A percentile compares a stretch with the other conserved stretches of the same genome.
Conservation (phyloP, 2,797 vertebrate genomes). For the Myoxocephalus aenaeus region DNA sequence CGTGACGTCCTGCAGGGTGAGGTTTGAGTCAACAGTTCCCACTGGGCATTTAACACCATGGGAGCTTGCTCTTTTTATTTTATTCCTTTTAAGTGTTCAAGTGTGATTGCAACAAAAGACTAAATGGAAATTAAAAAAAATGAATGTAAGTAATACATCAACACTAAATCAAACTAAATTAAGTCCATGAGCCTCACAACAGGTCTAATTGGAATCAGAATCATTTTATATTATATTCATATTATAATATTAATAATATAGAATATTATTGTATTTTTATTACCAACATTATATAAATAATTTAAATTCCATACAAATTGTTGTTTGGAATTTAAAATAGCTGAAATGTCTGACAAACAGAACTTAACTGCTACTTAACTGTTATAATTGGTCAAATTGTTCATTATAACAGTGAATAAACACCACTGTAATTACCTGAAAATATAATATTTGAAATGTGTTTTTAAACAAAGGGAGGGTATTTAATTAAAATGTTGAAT, state of each 20-base stretch:
- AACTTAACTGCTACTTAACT: neutral
- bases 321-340: neutral
- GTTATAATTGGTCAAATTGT: neutral
- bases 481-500: neutral
- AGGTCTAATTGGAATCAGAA: neutral
- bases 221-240: no score
- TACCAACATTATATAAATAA: slow-evolving; percentile 1
- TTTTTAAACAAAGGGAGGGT: neutral
- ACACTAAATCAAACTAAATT: neutral
- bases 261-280: neutral
- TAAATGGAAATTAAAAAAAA: neutral
- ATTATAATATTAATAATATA: no score
- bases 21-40: slow-evolving; percentile 24
- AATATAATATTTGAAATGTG: neutral
- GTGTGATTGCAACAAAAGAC: neutral
- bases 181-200: neutral
- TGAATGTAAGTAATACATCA: neutral
- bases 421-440: neutral
- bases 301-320: neutral
- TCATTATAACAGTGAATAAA: neutral
- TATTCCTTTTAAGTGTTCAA: neutral
- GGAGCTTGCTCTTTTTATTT: neutral
- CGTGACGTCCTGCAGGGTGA: slow-evolving; percentile 28
- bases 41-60: neutral
- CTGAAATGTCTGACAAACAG: neutral